These are phyloP conservation scores for Noctilio leporinus DNA, from an alignment of 2,113 vertebrate genomes.

Conservation along the genomic window DNA sequence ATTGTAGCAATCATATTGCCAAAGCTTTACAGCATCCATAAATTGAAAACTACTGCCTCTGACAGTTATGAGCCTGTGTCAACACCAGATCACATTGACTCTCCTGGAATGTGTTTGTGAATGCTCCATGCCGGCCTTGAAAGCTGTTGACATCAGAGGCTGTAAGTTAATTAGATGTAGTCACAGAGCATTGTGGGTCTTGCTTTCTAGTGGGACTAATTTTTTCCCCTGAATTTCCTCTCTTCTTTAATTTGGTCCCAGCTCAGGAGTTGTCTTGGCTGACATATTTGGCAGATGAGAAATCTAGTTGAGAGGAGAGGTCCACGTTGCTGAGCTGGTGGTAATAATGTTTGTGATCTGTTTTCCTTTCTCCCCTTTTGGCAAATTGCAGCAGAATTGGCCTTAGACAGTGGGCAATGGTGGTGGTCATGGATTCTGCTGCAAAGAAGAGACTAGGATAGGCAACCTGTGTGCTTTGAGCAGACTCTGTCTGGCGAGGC, in stretches of 20 bases:
- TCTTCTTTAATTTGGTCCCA: neutral
- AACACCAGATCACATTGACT: conserved; percentile 63
- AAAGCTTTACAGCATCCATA: conserved; percentile 63
- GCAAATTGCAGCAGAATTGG: neutral
- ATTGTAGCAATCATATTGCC: conserved; percentile 49
- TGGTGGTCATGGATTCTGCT: neutral
- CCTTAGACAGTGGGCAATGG: neutral
- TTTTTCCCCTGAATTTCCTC: neutral
- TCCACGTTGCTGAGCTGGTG: neutral
- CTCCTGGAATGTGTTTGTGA: conserved; percentile 64
- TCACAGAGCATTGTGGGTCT: conserved; percentile 50
- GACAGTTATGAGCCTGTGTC: conserved; percentile 59
- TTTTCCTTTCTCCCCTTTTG: neutral
- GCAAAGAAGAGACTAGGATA: neutral
- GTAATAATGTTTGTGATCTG: neutral
- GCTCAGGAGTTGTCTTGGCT: neutral
- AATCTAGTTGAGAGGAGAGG: neutral
- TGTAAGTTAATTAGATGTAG: conserved; percentile 53
- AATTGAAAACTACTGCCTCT: conserved; percentile 65
- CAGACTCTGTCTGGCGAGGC: neutral
- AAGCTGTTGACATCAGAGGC: conserved; percentile 61
- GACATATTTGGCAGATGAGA: neutral
- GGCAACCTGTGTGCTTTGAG: neutral
- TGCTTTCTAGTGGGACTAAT: neutral
- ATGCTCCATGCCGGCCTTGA: conserved; percentile 38